Conservation (phyloP, 2,888 invertebrate genomes). For the Troides oblongomaculatus region DNA sequence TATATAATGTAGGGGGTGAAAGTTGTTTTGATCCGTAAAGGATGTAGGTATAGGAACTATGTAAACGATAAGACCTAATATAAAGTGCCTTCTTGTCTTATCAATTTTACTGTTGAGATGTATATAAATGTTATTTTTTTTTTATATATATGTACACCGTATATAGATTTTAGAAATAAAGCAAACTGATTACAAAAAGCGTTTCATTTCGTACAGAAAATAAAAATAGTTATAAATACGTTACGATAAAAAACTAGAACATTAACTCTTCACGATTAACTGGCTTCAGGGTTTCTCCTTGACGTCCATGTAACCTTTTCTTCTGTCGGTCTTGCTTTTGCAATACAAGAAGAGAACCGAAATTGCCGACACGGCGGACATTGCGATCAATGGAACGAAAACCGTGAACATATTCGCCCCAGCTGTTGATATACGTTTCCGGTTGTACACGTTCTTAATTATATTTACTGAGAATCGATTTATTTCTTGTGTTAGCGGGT, state of each 20-base stretch:
- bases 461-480: background rate
- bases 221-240: conserved; percentile 30
- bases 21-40: conserved; percentile 44
- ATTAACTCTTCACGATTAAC: conserved; percentile 5
- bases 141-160: conserved; percentile 41
- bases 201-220: conserved; percentile 35
- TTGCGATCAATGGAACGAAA: conserved; percentile 58
- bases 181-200: conserved; percentile 62
- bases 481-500: background rate
- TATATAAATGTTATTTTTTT: conserved; percentile 75
- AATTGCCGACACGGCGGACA: conserved; percentile 63
- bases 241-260: conserved; percentile 18
- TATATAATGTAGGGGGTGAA: conserved; percentile 55
- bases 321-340: conserved; percentile 50
- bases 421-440: background rate
- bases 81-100: conserved; percentile 71
- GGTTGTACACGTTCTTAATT: background rate
- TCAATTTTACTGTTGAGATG: conserved; percentile 73
- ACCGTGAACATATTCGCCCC: conserved; percentile 42
- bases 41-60: conserved; percentile 32
- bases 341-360: conserved; percentile 65
- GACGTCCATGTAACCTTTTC: conserved; percentile 68
- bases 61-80: conserved; percentile 29
- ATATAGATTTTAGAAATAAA: conserved; percentile 69
- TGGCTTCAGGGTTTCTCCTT: conserved; percentile 55